A percentile compares a stretch with the other conserved stretches of the same genome.
phyloP scores from a whole-genome alignment of 2,888 invertebrate species.

The Emesis castigata region DNA sequence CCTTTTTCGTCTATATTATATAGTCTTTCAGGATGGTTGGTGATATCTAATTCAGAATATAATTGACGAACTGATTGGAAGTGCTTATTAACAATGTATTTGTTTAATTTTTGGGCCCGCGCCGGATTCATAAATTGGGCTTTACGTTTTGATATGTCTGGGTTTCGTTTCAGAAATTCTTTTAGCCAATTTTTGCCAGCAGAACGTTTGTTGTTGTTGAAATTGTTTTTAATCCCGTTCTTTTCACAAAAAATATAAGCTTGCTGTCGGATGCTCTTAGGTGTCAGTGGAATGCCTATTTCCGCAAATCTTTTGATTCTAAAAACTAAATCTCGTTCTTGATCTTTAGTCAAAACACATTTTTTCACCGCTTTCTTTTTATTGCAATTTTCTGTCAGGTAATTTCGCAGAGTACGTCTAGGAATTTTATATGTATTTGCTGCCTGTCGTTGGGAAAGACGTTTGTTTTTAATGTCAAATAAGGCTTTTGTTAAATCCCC shows the following conservation, averaged over 20 bases:
- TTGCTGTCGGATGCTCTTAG: no score
- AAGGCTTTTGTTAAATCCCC: no score
- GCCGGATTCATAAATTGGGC: conserved; percentile 62
- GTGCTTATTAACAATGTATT: conserved; percentile 20
- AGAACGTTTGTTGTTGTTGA: conserved; percentile 32
- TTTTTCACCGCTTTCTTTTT: no score
- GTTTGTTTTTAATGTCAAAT: no score
- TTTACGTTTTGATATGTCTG: conserved; percentile 54
- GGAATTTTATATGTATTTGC: no score
- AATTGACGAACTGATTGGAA: conserved; percentile 34
- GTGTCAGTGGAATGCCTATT: no score
- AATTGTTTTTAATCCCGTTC: not conserved
- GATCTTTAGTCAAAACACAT: no score
- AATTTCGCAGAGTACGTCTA: no score
- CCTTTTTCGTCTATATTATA: conserved; percentile 15
- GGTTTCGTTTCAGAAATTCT: conserved; percentile 39
- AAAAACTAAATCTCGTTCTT: not conserved
- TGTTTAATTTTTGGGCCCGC: conserved; percentile 51
- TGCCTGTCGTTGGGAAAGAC: no score
- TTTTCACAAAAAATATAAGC: no score
- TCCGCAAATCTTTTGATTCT: not conserved
- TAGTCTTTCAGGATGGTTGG: not conserved
- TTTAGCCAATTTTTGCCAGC: conserved; percentile 48
- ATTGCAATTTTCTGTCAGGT: no score
- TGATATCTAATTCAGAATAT: conserved; percentile 38